A percentile compares a stretch with the other conserved stretches of the same genome.
These are phyloP conservation scores for Etheostoma cragini DNA, from an alignment of 2,113 vertebrate genomes.

Conservation along the genomic window DNA sequence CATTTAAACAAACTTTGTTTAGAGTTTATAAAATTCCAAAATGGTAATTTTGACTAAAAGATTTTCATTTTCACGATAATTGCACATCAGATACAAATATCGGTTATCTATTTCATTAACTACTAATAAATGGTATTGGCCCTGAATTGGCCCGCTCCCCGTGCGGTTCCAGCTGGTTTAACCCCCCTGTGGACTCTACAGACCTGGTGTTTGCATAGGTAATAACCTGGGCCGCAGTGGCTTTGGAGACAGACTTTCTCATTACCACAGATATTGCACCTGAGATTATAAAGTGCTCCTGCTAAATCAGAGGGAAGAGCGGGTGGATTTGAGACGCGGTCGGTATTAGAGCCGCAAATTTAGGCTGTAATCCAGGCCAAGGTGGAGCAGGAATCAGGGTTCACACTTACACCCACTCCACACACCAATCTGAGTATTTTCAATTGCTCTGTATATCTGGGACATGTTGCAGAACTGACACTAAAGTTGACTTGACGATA, in stretches of 20 bases:
- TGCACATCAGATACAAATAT: too few relatives aligned
- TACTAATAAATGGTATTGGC: too few relatives aligned
- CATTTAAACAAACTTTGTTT: too few relatives aligned
- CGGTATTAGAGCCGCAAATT: slow-evolving; percentile 55
- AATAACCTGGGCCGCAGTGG: slow-evolving; percentile 6
- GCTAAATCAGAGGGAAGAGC: slow-evolving; percentile 55
- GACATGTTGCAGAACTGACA: too few relatives aligned
- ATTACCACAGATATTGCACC: slow-evolving; percentile 52
- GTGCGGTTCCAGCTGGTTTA: not conserved
- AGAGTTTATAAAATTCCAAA: too few relatives aligned
- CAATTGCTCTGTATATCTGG: too few relatives aligned
- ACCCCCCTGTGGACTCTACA: slow-evolving; percentile 22
- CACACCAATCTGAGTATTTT: slow-evolving; percentile 10
- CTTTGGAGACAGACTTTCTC: slow-evolving; percentile 36
- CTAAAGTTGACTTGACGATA: too few relatives aligned
- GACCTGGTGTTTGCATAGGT: slow-evolving; percentile 42
- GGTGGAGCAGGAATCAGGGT: slow-evolving; percentile 40
- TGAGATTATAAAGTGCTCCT: slow-evolving; percentile 45
- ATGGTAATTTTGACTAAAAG: too few relatives aligned
- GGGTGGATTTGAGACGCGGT: slow-evolving; percentile 48
- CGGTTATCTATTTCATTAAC: too few relatives aligned
- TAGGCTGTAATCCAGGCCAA: slow-evolving; percentile 58
- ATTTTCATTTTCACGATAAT: too few relatives aligned
- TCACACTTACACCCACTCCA: slow-evolving; percentile 32
- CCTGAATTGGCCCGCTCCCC: too few relatives aligned